phyloP scores from a whole-genome alignment of 2,113 vertebrate species.

The Panthera uncia region DNA sequence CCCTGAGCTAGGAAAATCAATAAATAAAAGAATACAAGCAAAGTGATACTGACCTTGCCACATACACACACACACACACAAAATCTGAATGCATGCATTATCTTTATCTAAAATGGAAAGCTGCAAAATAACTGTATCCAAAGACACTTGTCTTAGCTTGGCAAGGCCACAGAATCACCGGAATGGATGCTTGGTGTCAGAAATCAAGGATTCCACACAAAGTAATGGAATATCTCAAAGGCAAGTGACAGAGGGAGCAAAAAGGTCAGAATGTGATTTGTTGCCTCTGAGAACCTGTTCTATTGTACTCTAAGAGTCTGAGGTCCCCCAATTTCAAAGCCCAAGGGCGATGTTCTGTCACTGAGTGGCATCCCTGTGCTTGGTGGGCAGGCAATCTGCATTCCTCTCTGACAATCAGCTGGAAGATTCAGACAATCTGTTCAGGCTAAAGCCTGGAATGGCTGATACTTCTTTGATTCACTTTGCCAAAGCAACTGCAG shows the following conservation, averaged over 20 bases:
- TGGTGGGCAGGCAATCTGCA: background rate
- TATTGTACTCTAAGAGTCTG: conserved; percentile 32
- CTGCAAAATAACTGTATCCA: conserved; percentile 64
- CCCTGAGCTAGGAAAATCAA: conserved; percentile 68
- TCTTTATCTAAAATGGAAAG: conserved; percentile 76
- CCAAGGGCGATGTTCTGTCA: conserved; percentile 23
- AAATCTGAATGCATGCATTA: conserved; percentile 66
- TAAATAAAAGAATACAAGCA: conserved; percentile 45
- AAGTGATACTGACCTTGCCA: conserved; percentile 70
- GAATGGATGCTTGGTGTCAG: conserved; percentile 65
- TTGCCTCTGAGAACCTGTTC: background rate
- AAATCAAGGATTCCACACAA: conserved; percentile 63
- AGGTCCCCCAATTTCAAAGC: conserved; percentile 49
- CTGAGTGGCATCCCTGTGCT: background rate
- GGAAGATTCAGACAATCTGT: conserved; percentile 19
- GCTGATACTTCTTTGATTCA: conserved; percentile 40
- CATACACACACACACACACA: background rate
- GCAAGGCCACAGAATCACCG: conserved; percentile 43
- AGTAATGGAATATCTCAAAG: conserved; percentile 61
- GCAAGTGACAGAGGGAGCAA: conserved; percentile 55
- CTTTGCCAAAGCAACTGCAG: conserved; percentile 49
- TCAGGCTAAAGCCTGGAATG: conserved; percentile 32
- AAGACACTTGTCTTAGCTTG: conserved; percentile 79
- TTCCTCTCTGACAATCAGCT: conserved; percentile 42
- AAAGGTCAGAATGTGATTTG: background rate